Evolutionary conservation across 2,113 vertebrate species (phyloP), one percentile per base, ranked within the genome.

Genomic region (Anser brachyrhynchus): DNA sequence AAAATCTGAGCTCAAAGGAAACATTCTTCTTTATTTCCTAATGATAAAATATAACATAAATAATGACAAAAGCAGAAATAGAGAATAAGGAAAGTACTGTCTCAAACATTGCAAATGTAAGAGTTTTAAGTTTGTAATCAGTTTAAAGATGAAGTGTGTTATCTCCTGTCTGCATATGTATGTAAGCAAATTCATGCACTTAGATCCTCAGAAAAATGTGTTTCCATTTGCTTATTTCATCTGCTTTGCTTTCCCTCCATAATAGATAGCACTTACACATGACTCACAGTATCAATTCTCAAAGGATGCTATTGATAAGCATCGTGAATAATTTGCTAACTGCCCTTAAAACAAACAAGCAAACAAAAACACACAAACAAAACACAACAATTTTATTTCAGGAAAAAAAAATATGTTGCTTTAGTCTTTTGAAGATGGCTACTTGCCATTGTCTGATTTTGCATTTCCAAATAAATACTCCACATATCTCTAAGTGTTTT

Each of bases 241-340:
- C 5, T 44, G 19, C 9, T 72, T 70, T 81, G 3, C 17, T 70
- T 80, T 73, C 19, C 4, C 4, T 89, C 19, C 17, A 44, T 44
- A 76, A 52, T 35, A 71, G 6, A 58, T 35, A 65, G 6, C 11
- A 35, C 15, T 39, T 46, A 61, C 4, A 46, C 9, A 28, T 29
- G 58, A 15, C 18, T 66, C 37, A 14, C 22, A 71, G 7, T 61
- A 81, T 33, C 23, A 65, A 21, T 54, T 78, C 4, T 19, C 6
- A 64, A 82, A 82, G 4, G 8, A 8, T 67, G 5, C 35, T 64
- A 31, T 52, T 49, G 12, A 62, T 33, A 73, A 73, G 52, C 59
- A 59, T 35, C 2, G n/a, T 58, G 71, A 54, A 13, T 65, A 23
- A 25, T 87, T 70, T 65, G 7, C 0, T 2, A 46, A 3, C 1